Percentiles rank a stretch among this genome's conserved stretches.
These are phyloP conservation scores for Notodonta ziczac DNA, from an alignment of 2,888 invertebrate species.

Conservation along the genomic window DNA sequence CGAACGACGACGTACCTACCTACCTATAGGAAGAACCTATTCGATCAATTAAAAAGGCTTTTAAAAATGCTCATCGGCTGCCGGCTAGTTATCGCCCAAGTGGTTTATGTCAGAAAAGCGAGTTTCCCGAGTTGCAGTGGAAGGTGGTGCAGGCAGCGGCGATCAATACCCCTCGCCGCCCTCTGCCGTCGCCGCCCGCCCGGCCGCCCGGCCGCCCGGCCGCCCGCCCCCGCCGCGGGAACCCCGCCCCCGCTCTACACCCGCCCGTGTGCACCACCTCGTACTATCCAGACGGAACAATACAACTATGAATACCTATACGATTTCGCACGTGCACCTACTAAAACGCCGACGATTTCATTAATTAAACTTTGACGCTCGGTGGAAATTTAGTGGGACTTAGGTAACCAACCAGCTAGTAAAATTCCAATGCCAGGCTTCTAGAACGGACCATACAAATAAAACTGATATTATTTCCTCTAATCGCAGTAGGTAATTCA, in stretches of 20 bases:
- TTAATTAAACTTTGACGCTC: background rate
- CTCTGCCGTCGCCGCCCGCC: constrained; percentile 32
- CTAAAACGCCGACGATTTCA: background rate
- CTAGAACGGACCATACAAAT: no score
- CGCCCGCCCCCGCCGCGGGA: constrained; percentile 24
- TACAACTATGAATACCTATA: constrained; percentile 8
- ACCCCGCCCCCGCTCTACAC: constrained; percentile 20
- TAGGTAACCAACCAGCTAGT: no score
- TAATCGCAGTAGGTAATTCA: no score
- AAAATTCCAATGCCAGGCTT: no score
- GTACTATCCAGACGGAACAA: constrained; percentile 15
- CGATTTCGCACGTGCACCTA: constrained; percentile 10
- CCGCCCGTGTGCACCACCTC: constrained; percentile 27
- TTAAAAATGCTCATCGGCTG: background rate
- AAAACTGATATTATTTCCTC: no score
- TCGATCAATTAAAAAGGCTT: constrained; percentile 1
- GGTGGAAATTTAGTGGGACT: no score
- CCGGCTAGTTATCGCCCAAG: background rate
- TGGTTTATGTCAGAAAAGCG: constrained; percentile 36
- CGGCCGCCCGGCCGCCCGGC: constrained; percentile 26
- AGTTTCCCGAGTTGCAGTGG: constrained; percentile 60
- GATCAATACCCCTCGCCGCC: constrained; percentile 65
- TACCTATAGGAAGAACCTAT: background rate
- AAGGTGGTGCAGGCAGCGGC: constrained; percentile 65
- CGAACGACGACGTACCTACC: background rate